Percentiles rank a stretch among this genome's conserved stretches.
Conservation (phyloP, 2,888 invertebrate genomes). For the Leucoptera coffeella region DNA sequence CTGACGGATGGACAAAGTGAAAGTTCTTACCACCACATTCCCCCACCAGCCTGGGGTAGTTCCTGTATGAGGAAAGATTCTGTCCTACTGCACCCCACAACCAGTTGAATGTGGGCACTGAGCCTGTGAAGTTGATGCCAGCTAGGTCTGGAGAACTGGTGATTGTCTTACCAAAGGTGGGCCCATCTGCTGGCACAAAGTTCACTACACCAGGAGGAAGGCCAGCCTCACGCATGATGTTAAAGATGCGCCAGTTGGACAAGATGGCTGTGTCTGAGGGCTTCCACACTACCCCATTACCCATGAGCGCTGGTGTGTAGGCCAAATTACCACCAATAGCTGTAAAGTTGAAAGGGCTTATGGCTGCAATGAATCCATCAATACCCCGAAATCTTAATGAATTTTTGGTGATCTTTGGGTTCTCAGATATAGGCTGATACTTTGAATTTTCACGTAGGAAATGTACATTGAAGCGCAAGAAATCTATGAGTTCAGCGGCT, state of each 20-base stretch:
- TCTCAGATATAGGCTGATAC: conserved; percentile 87
- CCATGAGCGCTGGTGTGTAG: conserved; percentile 85
- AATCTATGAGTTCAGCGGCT: conserved; percentile 92
- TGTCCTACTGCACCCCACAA: conserved; percentile 90
- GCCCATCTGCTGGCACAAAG: conserved; percentile 94
- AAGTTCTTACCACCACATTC: conserved; percentile 99
- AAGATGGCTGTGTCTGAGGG: conserved; percentile 95
- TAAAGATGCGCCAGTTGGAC: conserved; percentile 91
- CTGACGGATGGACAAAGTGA: conserved; percentile 92
- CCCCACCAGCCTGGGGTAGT: conserved; percentile 89
- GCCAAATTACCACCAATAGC: conserved; percentile 97
- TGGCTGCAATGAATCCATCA: conserved; percentile 96
- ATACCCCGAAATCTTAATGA: conserved; percentile 83
- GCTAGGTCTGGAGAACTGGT: conserved; percentile 80
- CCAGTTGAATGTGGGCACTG: conserved; percentile 89
- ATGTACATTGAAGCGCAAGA: conserved; percentile 80
- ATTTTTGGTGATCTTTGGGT: conserved; percentile 70
- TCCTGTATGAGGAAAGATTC: conserved; percentile 76
- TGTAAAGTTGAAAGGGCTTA: conserved; percentile 99
- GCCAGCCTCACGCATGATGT: conserved; percentile 92
- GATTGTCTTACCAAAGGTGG: conserved; percentile 88
- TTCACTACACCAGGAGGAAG: conserved; percentile 95
- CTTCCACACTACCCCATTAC: conserved; percentile 96
- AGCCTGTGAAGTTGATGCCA: conserved; percentile 97
- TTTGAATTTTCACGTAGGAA: conserved; percentile 79